Evolutionary conservation across 2,797 vertebrate genomes (phyloP).

Genomic region (Dicrostonyx torquatus): DNA sequence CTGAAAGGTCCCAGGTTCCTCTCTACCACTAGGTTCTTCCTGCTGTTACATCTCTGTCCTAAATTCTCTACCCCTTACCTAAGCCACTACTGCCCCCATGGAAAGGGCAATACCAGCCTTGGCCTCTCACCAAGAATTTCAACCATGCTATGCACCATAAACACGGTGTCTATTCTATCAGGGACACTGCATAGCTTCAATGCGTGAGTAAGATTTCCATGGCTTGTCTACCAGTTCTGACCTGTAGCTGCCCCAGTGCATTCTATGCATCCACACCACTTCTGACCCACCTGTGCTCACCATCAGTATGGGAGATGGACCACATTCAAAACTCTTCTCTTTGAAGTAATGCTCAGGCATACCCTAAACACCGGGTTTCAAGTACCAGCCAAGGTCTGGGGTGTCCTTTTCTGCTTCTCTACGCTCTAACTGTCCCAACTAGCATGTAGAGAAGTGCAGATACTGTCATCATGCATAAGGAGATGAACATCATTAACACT

Average conservation of each 20-base stretch:
- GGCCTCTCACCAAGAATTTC: not conserved
- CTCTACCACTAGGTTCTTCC: not conserved
- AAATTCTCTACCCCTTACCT: not conserved
- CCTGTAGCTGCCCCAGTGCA: not conserved
- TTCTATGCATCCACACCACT: not conserved
- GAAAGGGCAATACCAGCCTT: not conserved
- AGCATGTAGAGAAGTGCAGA: not conserved
- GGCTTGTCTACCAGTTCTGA: conserved; percentile 5
- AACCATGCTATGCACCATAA: not conserved
- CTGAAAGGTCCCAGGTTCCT: not conserved
- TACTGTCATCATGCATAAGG: not conserved
- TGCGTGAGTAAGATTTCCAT: not conserved
- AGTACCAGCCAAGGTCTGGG: not conserved
- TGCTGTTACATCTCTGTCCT: not conserved
- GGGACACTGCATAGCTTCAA: not conserved
- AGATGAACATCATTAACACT: not conserved
- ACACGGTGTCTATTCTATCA: not conserved
- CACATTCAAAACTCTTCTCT: not conserved
- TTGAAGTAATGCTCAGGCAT: not conserved
- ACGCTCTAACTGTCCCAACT: not conserved
- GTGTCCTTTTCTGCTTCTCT: not conserved
- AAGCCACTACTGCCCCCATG: not conserved
- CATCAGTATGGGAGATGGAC: not conserved
- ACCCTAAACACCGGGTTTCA: not conserved
- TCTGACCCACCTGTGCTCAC: not conserved